A percentile compares a stretch with the other conserved stretches of the same genome.
Evolutionary conservation across 2,113 vertebrate genomes (phyloP).

Genomic region (Bothrops jararaca): DNA sequence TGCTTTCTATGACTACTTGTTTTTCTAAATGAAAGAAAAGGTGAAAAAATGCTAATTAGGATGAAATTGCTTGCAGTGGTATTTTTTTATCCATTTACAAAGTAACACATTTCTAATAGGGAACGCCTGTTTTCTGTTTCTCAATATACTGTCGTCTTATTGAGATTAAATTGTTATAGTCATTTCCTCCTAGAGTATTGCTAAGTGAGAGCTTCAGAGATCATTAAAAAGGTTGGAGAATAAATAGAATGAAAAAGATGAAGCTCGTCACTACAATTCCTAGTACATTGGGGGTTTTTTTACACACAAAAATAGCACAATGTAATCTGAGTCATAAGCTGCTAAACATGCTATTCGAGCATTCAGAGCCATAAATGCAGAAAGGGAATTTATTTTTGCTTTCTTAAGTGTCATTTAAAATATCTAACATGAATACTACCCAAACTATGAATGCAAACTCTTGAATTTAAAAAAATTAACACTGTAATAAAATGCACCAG

Average conservation of each 20-base stretch:
- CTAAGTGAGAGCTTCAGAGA: not conserved
- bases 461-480: constrained; percentile 20
- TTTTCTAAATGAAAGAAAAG: not conserved
- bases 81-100: constrained; percentile 19
- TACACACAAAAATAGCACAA: constrained; percentile 50
- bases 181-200: constrained; percentile 1
- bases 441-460: not conserved
- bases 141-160: constrained; percentile 19
- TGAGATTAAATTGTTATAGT: constrained; percentile 16
- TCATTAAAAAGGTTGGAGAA: not conserved
- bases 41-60: not conserved
- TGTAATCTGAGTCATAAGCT: constrained; percentile 42
- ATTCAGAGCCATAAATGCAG: constrained; percentile 44
- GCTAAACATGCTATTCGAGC: constrained; percentile 46
- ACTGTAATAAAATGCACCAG: constrained; percentile 27
- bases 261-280: not conserved
- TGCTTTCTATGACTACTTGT: not conserved
- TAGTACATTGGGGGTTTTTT: not conserved
- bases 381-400: constrained; percentile 51
- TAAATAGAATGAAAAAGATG: constrained; percentile 7
- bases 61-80: constrained; percentile 5
- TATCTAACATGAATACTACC: constrained; percentile 7
- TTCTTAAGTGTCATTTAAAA: constrained; percentile 36
- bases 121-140: not conserved
- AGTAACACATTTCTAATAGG: constrained; percentile 14